phyloP scores from a whole-genome alignment of 2,888 invertebrate species.

The Halictus ligatus region DNA sequence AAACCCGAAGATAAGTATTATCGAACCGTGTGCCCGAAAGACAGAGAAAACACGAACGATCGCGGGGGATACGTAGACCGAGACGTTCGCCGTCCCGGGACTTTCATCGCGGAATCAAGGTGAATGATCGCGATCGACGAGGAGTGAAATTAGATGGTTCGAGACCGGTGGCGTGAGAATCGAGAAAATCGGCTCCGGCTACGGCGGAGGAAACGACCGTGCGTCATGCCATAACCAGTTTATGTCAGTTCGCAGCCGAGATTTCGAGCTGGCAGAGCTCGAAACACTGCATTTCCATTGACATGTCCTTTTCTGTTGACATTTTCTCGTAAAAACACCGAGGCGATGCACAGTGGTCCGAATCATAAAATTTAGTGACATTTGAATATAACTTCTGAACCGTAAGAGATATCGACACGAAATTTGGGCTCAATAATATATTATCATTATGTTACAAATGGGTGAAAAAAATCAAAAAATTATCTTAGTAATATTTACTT shows the following conservation, averaged over 20 bases:
- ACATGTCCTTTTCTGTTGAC: too few relatives aligned
- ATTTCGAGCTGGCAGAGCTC: neutral
- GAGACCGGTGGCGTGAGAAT: slow-evolving; percentile 48
- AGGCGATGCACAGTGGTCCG: neutral
- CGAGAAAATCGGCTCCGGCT: slow-evolving; percentile 10
- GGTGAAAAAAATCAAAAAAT: too few relatives aligned
- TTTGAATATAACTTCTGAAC: too few relatives aligned
- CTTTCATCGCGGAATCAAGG: slow-evolving; percentile 52
- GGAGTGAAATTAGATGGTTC: slow-evolving; percentile 35
- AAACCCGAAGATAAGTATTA: slow-evolving; percentile 62
- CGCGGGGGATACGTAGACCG: neutral
- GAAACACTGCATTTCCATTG: neutral
- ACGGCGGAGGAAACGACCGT: slow-evolving; percentile 2
- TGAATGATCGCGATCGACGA: slow-evolving; percentile 29
- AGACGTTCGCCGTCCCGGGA: slow-evolving; percentile 29
- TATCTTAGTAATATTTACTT: too few relatives aligned
- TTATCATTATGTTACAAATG: too few relatives aligned
- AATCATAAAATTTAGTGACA: too few relatives aligned
- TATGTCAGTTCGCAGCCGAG: neutral
- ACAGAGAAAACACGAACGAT: slow-evolving; percentile 11
- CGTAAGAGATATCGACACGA: too few relatives aligned
- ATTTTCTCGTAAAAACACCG: neutral
- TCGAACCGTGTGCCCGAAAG: slow-evolving; percentile 26
- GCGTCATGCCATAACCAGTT: slow-evolving; percentile 16
- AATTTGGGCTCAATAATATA: too few relatives aligned